phyloP scores from a whole-genome alignment of 2,888 invertebrate genomes.

The Drosophila borealis region DNA sequence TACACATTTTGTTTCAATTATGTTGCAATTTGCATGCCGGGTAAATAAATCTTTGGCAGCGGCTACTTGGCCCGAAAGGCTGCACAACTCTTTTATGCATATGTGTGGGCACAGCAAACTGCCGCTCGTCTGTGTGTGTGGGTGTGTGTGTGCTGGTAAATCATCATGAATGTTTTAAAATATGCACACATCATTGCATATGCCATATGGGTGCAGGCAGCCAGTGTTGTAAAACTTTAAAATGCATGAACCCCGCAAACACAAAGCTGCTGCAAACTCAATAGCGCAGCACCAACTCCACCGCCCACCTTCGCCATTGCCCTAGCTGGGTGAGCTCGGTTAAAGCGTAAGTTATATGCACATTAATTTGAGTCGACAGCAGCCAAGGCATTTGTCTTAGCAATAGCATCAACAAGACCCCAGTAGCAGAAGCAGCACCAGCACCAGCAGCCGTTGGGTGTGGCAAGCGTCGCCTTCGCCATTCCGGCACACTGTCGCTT shows the following conservation, averaged over 20 bases:
- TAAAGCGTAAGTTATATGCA: constrained; percentile 63
- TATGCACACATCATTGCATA: constrained; percentile 74
- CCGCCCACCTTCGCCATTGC: too few relatives aligned
- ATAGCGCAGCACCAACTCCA: constrained; percentile 37
- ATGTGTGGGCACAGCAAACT: constrained; percentile 6
- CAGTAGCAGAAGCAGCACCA: constrained; percentile 5
- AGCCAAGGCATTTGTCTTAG: constrained; percentile 68
- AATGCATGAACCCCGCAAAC: constrained; percentile 67
- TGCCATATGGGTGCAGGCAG: constrained; percentile 42
- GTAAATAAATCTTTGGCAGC: constrained; percentile 65
- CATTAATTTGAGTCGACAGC: constrained; percentile 73
- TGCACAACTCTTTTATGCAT: constrained; percentile 31
- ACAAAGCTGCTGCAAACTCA: constrained; percentile 64
- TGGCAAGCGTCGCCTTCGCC: constrained; percentile 10
- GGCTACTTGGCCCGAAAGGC: constrained; percentile 39
- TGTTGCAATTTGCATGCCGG: constrained; percentile 67
- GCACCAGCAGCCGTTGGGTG: not conserved
- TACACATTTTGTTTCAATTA: constrained; percentile 70
- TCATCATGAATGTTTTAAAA: constrained; percentile 72
- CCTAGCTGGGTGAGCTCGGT: not conserved
- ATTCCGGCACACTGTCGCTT: constrained; percentile 35
- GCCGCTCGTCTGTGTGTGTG: not conserved
- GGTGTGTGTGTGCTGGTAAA: constrained; percentile 55
- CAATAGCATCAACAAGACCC: constrained; percentile 31
- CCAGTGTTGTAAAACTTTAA: constrained; percentile 53